Percentiles rank a stretch among this genome's conserved stretches.
phyloP scores from a whole-genome alignment of 23 tunicate genomes.

The Botrylloides violaceus region DNA sequence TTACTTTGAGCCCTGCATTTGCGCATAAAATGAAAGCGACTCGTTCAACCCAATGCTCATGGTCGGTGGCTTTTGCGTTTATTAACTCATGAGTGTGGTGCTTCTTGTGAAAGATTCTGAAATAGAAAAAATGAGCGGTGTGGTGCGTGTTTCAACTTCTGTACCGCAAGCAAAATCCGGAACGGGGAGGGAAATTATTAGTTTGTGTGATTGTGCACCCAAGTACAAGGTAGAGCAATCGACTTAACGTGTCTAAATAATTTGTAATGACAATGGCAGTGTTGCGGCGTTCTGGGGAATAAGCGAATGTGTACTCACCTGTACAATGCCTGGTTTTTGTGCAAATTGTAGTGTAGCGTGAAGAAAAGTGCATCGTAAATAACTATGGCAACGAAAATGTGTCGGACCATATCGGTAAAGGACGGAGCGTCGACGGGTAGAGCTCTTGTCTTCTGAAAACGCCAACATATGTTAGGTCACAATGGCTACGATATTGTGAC shows the following conservation, averaged over 20 bases:
- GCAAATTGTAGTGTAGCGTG: constrained; percentile 49
- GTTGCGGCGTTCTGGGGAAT: too few relatives aligned
- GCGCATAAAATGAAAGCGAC: constrained; percentile 53
- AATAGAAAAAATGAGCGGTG: background rate
- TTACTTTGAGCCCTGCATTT: constrained; percentile 60
- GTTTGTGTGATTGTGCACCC: too few relatives aligned
- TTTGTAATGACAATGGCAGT: too few relatives aligned
- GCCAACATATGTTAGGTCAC: too few relatives aligned
- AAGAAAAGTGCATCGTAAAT: constrained; percentile 66
- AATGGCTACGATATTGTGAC: too few relatives aligned
- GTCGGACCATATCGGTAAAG: constrained; percentile 55
- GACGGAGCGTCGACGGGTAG: constrained; percentile 53
- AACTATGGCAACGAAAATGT: constrained; percentile 48
- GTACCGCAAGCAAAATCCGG: too few relatives aligned
- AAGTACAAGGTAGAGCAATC: too few relatives aligned
- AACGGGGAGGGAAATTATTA: too few relatives aligned
- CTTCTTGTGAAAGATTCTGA: constrained; percentile 36
- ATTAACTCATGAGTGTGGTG: constrained; percentile 69
- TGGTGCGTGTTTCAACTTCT: too few relatives aligned
- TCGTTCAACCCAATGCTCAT: constrained; percentile 57
- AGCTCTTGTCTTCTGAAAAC: constrained; percentile 61
- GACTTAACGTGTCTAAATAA: too few relatives aligned
- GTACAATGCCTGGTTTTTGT: constrained; percentile 50
- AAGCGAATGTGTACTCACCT: too few relatives aligned
- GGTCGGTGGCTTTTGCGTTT: constrained; percentile 55